Conservation (phyloP, 2,888 invertebrate species). For the Trisateles emortualis region DNA sequence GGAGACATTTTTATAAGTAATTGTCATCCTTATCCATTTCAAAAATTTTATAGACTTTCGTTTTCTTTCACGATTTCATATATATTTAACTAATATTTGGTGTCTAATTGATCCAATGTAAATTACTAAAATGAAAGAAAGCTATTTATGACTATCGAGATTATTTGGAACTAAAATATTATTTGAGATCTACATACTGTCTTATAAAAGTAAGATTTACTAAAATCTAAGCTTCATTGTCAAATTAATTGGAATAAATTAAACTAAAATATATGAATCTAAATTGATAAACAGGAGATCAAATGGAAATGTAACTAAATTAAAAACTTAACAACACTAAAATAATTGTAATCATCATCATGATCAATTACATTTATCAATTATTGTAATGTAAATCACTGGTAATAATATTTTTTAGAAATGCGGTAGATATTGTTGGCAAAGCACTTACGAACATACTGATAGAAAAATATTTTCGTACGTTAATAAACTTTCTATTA, state of each 20-base stretch:
- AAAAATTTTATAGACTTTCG: conserved; percentile 36
- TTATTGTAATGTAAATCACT: conserved; percentile 40
- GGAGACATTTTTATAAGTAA: conserved; percentile 36
- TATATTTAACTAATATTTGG: conserved; percentile 84
- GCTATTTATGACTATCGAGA: conserved; percentile 74
- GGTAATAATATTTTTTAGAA: conserved; percentile 38
- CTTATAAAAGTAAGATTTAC: conserved; percentile 54
- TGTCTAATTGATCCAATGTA: conserved; percentile 70
- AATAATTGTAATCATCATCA: conserved; percentile 43
- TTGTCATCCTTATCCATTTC: conserved; percentile 33
- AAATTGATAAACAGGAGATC: conserved; percentile 83
- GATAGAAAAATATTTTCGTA: conserved; percentile 41
- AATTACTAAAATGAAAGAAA: conserved; percentile 59
- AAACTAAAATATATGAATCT: conserved; percentile 73
- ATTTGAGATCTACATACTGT: conserved; percentile 77
- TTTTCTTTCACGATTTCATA: conserved; percentile 49
- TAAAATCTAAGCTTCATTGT: conserved; percentile 37
- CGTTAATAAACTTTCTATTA: conserved; percentile 34
- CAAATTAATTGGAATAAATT: conserved; percentile 71
- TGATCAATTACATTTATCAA: conserved; percentile 26
- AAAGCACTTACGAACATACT: conserved; percentile 49
- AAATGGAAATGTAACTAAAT: conserved; percentile 79
- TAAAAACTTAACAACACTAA: conserved; percentile 80
- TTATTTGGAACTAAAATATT: conserved; percentile 83
- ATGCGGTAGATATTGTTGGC: conserved; percentile 39